Evolutionary conservation across 2,797 vertebrate genomes (phyloP), one percentile per base, ranked within the genome.

Genomic region (Orientallactaga sibirica): DNA sequence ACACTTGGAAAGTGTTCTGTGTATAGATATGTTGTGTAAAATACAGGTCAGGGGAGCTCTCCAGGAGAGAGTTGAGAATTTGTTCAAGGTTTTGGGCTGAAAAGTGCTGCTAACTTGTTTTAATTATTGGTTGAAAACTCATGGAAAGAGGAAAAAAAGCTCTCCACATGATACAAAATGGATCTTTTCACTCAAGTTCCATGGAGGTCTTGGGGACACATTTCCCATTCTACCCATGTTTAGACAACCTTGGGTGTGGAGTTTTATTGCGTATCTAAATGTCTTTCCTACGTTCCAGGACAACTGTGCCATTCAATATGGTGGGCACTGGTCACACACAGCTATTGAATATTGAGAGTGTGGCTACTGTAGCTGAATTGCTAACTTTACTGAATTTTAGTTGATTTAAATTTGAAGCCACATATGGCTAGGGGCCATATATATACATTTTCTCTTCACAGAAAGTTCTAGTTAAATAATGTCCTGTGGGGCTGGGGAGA

Each of bases 61-160:
- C 66, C 20, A 14, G 70, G 37, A 61, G 33, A 86, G 73, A 27
- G 3, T 0, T 71, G 80, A 88, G 76, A 90, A 66, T 93, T 62
- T 94, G 37, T 43, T 64, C 22, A 91, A 77, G 83, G 73, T 3
- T 2, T 79, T 79, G 19, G 67, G 48, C 41, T 37, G 22, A 93
- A 94, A 93, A 77, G 62, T 19, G 10, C 12, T 61, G 67, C 71
- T 83, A 14, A 70, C 16, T 80, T 89, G 22, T 86, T 92, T 95
- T 86, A 92, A 62, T 89, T 73, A 87, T 71, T 91, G 81, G 15
- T 82, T 94, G 61, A 82, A 93, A 91, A 14, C 33, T 71, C 75
- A 83, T 52, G 90, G 91, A 70, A 93, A 93, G 77, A 89, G 67
- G 52, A 29, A 61, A 76, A 43, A 75, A 76, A 76, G 12, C 64